phyloP scores from a whole-genome alignment of 2,113 vertebrate species.

The Amblyornis subalaris region DNA sequence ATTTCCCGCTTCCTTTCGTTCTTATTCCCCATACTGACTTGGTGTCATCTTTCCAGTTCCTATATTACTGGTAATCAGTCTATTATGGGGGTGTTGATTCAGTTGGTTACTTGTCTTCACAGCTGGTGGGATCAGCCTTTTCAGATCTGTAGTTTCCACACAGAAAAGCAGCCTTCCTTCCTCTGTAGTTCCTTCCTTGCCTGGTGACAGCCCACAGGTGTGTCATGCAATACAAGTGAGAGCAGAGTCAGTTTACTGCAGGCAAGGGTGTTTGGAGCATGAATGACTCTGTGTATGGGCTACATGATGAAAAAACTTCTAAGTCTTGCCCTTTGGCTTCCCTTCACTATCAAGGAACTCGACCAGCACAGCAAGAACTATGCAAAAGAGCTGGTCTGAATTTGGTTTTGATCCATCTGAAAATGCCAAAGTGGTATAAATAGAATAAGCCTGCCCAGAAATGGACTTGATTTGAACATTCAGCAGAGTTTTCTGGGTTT shows the following conservation, averaged over 20 bases:
- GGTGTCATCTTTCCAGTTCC: not conserved
- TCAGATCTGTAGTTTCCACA: not conserved
- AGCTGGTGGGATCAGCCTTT: not conserved
- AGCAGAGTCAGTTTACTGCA: not conserved
- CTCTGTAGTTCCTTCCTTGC: not conserved
- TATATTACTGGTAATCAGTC: not conserved
- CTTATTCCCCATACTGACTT: not conserved
- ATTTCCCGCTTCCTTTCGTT: not conserved
- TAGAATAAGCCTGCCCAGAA: not conserved
- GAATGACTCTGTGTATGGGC: not conserved
- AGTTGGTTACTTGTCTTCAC: not conserved
- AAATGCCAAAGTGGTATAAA: not conserved
- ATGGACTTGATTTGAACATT: not conserved
- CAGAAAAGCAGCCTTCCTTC: not conserved
- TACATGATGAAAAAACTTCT: not conserved
- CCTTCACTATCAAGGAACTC: not conserved
- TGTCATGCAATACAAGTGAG: not conserved
- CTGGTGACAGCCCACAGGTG: not conserved
- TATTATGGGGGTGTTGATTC: not conserved
- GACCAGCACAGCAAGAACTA: not conserved
- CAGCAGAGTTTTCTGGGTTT: not conserved
- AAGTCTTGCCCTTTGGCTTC: not conserved
- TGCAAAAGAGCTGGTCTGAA: fast-evolving
- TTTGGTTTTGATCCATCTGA: not conserved
- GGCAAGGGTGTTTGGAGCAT: not conserved